These are phyloP conservation scores for Drosophila multiciliata DNA, from an alignment of 2,888 invertebrate species.

Conservation along the genomic window DNA sequence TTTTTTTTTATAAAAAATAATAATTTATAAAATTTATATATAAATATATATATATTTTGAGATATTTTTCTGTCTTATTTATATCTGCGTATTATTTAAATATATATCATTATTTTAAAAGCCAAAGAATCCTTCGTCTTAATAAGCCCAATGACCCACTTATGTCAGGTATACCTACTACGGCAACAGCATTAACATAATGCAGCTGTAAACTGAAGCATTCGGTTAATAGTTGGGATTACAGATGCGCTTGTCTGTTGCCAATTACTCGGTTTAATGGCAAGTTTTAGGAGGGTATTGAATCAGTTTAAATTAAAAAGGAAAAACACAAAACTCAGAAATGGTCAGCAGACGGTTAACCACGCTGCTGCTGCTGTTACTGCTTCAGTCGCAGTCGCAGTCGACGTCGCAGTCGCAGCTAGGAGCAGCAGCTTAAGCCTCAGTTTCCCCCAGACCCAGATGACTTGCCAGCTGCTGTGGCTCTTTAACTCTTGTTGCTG, in stretches of 20 bases:
- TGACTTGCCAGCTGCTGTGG: conserved; percentile 73
- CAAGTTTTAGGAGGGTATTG: conserved; percentile 44
- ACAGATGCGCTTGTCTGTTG: conserved; percentile 15
- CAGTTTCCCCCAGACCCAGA: conserved; percentile 64
- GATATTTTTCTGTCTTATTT: not conserved
- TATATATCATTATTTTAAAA: no score
- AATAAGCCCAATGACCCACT: conserved; percentile 1
- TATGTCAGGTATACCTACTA: not conserved
- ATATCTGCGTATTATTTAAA: no score
- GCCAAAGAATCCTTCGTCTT: not conserved
- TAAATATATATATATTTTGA: not conserved
- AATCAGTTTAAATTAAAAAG: conserved; percentile 55
- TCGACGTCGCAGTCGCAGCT: conserved; percentile 51
- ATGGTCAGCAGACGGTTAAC: conserved; percentile 53
- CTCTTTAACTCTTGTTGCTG: conserved; percentile 22
- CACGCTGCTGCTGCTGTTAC: conserved; percentile 1
- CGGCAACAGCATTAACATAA: not conserved
- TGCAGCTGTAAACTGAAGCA: not conserved
- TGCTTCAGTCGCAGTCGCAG: not conserved
- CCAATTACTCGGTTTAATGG: conserved; percentile 12
- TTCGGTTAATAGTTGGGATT: conserved; percentile 4
- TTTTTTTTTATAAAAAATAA: not conserved
- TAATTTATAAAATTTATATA: not conserved
- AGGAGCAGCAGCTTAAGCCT: conserved; percentile 57
- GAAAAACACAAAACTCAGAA: conserved; percentile 53